phyloP scores from a whole-genome alignment of 2,113 vertebrate genomes.

The Pomatorhinus ruficollis region DNA sequence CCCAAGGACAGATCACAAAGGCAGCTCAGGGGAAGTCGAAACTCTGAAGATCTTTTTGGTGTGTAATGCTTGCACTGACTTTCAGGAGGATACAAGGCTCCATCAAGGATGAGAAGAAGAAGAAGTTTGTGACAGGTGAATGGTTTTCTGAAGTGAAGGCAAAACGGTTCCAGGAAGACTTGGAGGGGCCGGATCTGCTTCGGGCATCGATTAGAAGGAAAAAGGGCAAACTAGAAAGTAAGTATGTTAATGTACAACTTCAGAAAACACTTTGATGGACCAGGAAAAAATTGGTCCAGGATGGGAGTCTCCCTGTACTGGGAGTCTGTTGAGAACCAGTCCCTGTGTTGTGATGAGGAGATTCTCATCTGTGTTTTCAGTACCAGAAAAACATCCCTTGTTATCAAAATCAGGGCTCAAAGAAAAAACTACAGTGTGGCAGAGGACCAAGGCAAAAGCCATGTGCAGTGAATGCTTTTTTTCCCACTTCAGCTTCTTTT shows the following conservation, averaged over 20 bases:
- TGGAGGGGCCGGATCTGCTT: slow-evolving; percentile 65
- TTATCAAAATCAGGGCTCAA: neutral
- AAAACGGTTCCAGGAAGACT: slow-evolving; percentile 66
- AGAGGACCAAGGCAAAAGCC: neutral
- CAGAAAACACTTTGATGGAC: neutral
- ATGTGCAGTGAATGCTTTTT: neutral
- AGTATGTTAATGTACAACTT: neutral
- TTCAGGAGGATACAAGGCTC: slow-evolving; percentile 65
- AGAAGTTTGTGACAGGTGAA: slow-evolving; percentile 75
- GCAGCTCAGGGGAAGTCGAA: neutral
- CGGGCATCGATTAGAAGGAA: slow-evolving; percentile 67
- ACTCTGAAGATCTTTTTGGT: neutral
- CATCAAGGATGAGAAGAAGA: slow-evolving; percentile 75
- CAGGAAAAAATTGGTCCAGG: neutral
- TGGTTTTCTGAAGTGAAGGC: slow-evolving; percentile 75
- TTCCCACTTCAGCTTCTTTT: neutral
- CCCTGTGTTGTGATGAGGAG: neutral
- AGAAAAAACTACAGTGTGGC: neutral
- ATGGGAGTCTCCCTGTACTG: neutral
- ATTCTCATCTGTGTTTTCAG: neutral
- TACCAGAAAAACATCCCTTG: neutral
- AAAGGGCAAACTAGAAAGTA: slow-evolving; percentile 47
- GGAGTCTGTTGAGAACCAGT: neutral
- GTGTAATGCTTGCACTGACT: neutral
- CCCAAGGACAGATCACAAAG: rapidly evolving